These are phyloP conservation scores for Drosophila incognita DNA, from an alignment of 2,888 invertebrate genomes.

Conservation along the genomic window DNA sequence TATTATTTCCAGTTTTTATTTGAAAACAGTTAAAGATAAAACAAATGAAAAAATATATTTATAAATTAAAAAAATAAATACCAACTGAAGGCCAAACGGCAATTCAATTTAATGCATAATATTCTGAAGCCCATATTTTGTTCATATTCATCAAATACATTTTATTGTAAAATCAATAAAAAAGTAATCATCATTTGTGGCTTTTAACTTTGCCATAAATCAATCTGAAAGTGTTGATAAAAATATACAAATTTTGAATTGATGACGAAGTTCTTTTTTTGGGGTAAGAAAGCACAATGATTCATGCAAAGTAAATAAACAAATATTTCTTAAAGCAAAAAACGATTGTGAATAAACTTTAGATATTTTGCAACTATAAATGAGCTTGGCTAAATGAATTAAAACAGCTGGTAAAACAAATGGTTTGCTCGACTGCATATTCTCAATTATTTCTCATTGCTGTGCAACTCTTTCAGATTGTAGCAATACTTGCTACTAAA, in stretches of 20 bases:
- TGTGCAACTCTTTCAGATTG: background rate
- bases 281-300: slow-evolving; percentile 5
- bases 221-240: background rate
- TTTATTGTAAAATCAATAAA: background rate
- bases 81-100: no score
- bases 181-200: background rate
- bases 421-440: slow-evolving; percentile 4
- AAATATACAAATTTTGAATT: background rate
- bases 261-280: background rate
- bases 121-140: no score
- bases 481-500: background rate
- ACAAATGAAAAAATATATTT: background rate
- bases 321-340: slow-evolving; percentile 3
- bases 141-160: background rate
- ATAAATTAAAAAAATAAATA: background rate
- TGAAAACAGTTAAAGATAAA: background rate
- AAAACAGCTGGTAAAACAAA: slow-evolving; percentile 6
- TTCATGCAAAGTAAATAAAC: slow-evolving; percentile 22
- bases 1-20: background rate
- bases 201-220: slow-evolving; percentile 12
- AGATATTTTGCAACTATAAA: slow-evolving; percentile 7
- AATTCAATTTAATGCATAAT: no score
- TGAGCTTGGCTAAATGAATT: slow-evolving; percentile 11
- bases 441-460: background rate
- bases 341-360: background rate